These are phyloP conservation scores for Peromyscus attwateri DNA, from an alignment of 2,797 vertebrate genomes.

Conservation along the genomic window DNA sequence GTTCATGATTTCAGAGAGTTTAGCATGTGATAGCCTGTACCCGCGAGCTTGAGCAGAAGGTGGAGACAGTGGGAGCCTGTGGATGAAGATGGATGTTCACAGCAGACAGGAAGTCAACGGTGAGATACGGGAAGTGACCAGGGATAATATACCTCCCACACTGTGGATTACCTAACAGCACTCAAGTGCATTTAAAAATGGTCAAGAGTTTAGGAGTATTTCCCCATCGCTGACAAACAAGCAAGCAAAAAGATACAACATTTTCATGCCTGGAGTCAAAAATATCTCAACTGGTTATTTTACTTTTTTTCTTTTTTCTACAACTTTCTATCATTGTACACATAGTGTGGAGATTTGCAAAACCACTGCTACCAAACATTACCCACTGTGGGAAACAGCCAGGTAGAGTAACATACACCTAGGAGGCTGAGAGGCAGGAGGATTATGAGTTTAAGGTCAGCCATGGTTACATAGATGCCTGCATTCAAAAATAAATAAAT, in stretches of 20 bases:
- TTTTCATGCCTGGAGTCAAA: constrained; percentile 17
- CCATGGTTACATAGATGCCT: neutral
- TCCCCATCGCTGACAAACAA: neutral
- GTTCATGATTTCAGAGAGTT: neutral
- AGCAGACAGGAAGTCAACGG: neutral
- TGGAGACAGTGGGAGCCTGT: neutral
- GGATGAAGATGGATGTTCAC: neutral
- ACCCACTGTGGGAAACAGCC: neutral
- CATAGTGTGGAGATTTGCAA: constrained; percentile 16
- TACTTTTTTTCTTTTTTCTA: constrained; percentile 41
- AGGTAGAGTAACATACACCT: neutral
- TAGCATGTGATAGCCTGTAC: neutral
- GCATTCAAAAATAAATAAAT: neutral
- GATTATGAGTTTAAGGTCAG: neutral
- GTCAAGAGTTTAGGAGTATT: neutral
- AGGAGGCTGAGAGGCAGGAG: neutral
- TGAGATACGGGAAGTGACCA: neutral
- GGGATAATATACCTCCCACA: neutral
- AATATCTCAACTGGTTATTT: neutral
- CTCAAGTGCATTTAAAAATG: neutral
- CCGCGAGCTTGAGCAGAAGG: neutral
- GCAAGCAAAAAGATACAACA: neutral
- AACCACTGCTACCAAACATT: neutral
- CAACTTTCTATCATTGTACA: neutral
- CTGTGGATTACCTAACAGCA: neutral